Conservation (phyloP, 2,888 invertebrate genomes). For the Chironomus riparius region DNA sequence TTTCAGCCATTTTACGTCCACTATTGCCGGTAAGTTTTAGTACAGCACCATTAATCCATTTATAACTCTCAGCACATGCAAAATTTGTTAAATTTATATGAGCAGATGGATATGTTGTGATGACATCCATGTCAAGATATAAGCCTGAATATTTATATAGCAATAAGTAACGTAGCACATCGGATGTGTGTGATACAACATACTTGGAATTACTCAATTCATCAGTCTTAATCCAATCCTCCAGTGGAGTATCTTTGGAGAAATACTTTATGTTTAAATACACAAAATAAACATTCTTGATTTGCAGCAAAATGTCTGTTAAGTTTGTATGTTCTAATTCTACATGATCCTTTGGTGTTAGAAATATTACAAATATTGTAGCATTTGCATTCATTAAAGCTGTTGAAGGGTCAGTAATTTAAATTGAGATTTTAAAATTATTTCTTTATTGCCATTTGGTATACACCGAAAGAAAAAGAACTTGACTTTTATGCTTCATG, state of each 20-base stretch:
- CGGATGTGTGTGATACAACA: constrained; percentile 2
- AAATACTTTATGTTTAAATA: neutral
- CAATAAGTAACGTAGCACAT: neutral
- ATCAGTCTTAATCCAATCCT: neutral
- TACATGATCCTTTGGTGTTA: neutral
- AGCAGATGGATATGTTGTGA: neutral
- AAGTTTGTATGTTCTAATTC: neutral
- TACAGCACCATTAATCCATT: neutral
- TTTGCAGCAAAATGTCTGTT: neutral
- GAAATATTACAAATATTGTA: neutral
- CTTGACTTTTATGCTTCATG: no score
- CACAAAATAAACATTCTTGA: neutral
- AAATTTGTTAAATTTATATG: neutral
- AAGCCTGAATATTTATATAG: neutral
- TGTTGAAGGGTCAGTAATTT: neutral
- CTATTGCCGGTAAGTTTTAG: neutral
- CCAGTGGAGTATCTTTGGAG: neutral
- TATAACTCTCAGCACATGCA: neutral
- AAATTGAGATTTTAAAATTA: neutral
- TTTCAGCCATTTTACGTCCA: neutral
- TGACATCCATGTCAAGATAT: constrained; percentile 7
- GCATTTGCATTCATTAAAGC: constrained; percentile 3
- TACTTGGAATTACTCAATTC: neutral
- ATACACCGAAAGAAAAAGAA: neutral
- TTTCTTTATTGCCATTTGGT: neutral